These are phyloP conservation scores for Bombus superbus DNA, from an alignment of 1,140 invertebrate genomes.

Conservation along the genomic window DNA sequence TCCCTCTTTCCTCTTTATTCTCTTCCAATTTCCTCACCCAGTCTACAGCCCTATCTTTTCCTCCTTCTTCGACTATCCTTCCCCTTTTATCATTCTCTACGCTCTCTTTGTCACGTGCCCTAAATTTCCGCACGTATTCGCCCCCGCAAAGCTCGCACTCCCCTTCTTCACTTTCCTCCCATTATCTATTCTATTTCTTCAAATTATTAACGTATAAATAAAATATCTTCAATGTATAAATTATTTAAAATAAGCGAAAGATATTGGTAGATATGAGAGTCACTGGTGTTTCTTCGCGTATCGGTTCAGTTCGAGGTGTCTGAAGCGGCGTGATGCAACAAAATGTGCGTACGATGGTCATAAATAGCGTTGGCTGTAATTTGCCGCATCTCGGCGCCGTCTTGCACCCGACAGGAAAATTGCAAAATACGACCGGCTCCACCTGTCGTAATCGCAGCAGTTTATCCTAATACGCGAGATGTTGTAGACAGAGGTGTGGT, in stretches of 20 bases:
- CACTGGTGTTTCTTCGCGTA: neutral
- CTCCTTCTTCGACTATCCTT: too few relatives aligned
- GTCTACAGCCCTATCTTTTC: too few relatives aligned
- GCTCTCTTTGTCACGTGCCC: too few relatives aligned
- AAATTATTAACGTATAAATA: too few relatives aligned
- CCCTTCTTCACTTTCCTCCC: too few relatives aligned
- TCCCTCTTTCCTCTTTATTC: too few relatives aligned
- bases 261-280: neutral
- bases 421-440: conserved; percentile 71
- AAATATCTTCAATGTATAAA: too few relatives aligned
- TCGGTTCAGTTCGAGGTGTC: conserved; percentile 7
- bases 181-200: too few relatives aligned
- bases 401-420: conserved; percentile 70
- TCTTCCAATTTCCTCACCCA: too few relatives aligned
- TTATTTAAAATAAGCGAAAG: neutral
- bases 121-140: too few relatives aligned
- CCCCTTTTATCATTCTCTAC: too few relatives aligned
- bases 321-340: conserved; percentile 45
- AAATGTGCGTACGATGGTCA: conserved; percentile 62
- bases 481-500: conserved; percentile 34
- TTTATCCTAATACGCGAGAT: conserved; percentile 71
- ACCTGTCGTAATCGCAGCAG: conserved; percentile 72
- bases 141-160: too few relatives aligned
- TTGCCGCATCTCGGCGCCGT: conserved; percentile 62
- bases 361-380: conserved; percentile 70